Base-by-base conservation (phyloP, 2,888 invertebrate species). In the Epistrophella euchroma region DNA sequence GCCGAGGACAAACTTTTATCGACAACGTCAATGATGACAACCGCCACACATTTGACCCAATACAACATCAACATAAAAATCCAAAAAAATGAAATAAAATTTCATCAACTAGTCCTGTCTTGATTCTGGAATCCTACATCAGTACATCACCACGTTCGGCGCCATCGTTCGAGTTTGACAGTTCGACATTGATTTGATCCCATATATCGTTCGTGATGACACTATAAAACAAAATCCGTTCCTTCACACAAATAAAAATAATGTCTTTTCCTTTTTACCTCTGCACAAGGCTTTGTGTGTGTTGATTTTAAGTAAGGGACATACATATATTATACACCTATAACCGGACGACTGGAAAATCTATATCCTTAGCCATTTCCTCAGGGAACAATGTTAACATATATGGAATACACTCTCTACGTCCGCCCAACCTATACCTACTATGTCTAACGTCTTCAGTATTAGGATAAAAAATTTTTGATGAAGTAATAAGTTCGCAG, bases 181-280 rank as follows among this genome's bases (percentile, higher is more conserved):
- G 47, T 62, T 40, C 43, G 64, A 68, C 66, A 68, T 68, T 68
- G 66, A 68, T 68, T 68, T 68, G 66, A 68, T 68, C 66, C 50
- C 66, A 50, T 68, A 68, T 47, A 50, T 68, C 50, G 50, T 68
- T 47, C 66, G 35, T 68, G 66, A 68, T 68, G 66, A 68, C 66
- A 68, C 66, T 68, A 68, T 68, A 68, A 68, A 68, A 66, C 28
- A 64, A 68, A 68, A 68, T 68, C 66, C 66, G 50, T 68, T 35
- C 50, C 50, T 68, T 68, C 50, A 68, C 47, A 68, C 50, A 50
- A 32, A 47, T n/a, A n/a, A n/a, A n/a, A n/a, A n/a, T n/a, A n/a
- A n/a, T 66, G 47, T 35, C 19, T 50, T 17, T 35, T 50, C 66
- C 66, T 25, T 47, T 43, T 64, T 47, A 58, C 32, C 37, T 19